Percentiles rank a stretch among this genome's conserved stretches.
These are phyloP conservation scores for Ecdyonurus torrentis DNA, from an alignment of 2,888 invertebrate genomes.

Conservation along the genomic window DNA sequence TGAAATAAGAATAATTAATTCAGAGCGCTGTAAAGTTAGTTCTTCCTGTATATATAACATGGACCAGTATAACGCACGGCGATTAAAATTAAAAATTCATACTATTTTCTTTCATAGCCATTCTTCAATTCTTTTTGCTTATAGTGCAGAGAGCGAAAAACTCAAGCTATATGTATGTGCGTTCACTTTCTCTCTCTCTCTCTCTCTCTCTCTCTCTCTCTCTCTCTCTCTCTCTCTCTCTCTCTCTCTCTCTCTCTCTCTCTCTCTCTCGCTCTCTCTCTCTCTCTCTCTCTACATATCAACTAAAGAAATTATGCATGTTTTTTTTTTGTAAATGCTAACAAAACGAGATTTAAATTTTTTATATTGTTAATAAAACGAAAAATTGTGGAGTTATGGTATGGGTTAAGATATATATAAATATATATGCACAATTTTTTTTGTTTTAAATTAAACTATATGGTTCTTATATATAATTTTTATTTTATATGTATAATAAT, in stretches of 20 bases:
- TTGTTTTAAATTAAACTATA: background rate
- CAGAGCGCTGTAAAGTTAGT: constrained; percentile 1
- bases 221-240: too few species aligned
- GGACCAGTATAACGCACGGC: background rate
- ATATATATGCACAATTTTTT: background rate
- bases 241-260: too few species aligned
- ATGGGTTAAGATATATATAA: background rate
- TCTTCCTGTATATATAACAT: background rate
- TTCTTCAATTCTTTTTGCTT: background rate
- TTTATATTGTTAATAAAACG: background rate
- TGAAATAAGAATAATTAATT: constrained; percentile 4
- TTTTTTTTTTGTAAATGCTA: background rate
- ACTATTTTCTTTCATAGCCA: background rate
- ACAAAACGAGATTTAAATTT: background rate
- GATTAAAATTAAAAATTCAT: constrained; percentile 4
- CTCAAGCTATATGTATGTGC: too few species aligned
- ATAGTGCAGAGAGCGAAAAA: too few species aligned
- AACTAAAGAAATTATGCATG: background rate
- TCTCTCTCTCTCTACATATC: background rate
- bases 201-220: too few species aligned
- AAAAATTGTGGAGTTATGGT: background rate
- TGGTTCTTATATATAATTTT: background rate
- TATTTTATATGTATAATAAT: too few species aligned
- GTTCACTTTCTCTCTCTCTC: too few species aligned
- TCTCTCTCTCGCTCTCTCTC: too few species aligned